Base-by-base conservation (phyloP, 2,888 invertebrate species). In the Rhamnusium bicolor region DNA sequence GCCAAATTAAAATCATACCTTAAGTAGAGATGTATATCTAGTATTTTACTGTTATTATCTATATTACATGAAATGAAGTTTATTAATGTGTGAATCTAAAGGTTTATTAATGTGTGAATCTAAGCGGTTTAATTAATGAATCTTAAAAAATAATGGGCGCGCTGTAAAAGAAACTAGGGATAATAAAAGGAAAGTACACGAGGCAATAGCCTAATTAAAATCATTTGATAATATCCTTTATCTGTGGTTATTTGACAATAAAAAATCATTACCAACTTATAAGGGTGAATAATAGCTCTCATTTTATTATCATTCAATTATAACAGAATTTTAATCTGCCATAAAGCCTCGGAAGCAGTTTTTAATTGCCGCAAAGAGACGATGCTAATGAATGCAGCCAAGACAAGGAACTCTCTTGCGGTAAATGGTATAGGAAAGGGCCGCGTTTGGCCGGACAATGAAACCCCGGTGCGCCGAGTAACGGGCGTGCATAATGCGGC, bases 401-500 rank as follows among this genome's bases (percentile, higher is more conserved):
- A 19, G 46, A 46, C 54, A 56, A 21, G 16, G n/a, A 10, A 24
- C 27, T 12, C 29, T 47, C 46, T 54, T 46, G 51, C 54, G 75
- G 76, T 40, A 14, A 40, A n/a, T 19, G 51, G 21, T 21, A 54
- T 21, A 16, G n/a, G n/a, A n/a, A n/a, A n/a, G n/a, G 54, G 19
- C 19, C 54, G 18, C 19, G 46, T 19, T 24, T n/a, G 21, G 61
- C 46, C 46, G 46, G 61, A 61, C 75, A 77, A 77, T 75, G 72
- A 75, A 69, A 65, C 53, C 68, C 76, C 78, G 81, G n/a, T n/a
- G 73, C 76, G 80, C 81, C 49, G 49, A 10, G 69, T 62, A 62
- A 83, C 83, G 85, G 60, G 84, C 83, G 85, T 85, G 85, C 85
- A 86, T 86, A 86, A 86, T 86, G 84, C 61, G 84, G 81, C 83